Conservation (phyloP, 2,113 vertebrate genomes). For the Sebastes schlegelii region DNA sequence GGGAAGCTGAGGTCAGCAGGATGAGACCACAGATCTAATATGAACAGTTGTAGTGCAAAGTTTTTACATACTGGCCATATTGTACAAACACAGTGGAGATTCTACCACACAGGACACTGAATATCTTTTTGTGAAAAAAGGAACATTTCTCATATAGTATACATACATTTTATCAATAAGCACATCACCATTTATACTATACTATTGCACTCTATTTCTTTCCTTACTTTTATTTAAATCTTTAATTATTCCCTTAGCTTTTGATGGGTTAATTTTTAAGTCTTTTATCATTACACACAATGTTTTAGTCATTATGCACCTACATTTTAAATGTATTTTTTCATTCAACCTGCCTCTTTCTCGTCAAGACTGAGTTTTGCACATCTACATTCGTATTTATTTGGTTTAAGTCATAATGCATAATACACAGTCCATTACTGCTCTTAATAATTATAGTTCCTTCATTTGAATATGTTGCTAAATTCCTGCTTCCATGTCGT, state of each 20-base stretch:
- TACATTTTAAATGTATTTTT: background rate
- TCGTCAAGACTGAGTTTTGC: background rate
- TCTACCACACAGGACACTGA: background rate
- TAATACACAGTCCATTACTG: background rate
- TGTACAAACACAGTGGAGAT: background rate
- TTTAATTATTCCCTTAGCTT: background rate
- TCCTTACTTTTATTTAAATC: background rate
- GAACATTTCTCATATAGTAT: too few relatives aligned
- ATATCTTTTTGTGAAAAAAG: background rate
- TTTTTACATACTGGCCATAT: background rate
- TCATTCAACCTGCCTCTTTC: background rate
- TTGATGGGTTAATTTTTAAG: background rate
- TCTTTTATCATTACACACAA: background rate
- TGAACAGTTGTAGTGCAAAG: constrained; percentile 24
- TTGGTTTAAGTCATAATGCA: background rate
- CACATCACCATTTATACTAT: too few relatives aligned
- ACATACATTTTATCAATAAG: too few relatives aligned
- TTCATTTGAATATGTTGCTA: background rate
- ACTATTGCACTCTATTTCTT: too few relatives aligned
- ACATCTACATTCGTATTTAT: background rate
- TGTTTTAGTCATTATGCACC: background rate
- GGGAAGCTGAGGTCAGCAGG: constrained; percentile 49
- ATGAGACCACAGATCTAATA: constrained; percentile 31
- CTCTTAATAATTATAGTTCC: background rate
- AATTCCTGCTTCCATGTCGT: background rate